Conservation (phyloP, 2,797 vertebrate species). For the Xenentodon cancila region DNA sequence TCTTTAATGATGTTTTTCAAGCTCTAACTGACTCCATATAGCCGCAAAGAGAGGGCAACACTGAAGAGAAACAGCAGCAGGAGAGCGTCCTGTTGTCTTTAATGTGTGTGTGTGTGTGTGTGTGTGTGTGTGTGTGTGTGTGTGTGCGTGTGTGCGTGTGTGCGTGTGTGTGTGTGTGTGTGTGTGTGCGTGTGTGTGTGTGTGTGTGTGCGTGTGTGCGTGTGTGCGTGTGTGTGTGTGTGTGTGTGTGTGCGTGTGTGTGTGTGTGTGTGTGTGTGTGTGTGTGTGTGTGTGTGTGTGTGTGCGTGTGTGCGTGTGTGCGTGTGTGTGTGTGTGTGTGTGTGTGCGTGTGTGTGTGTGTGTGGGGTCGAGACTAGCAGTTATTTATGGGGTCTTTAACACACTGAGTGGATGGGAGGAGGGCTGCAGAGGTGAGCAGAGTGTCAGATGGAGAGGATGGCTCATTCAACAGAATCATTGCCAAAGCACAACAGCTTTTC, state of each 20-base stretch:
- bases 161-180: conserved; percentile 30
- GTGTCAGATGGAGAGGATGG: conserved; percentile 16
- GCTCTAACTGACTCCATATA: conserved; percentile 43
- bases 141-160: conserved; percentile 39
- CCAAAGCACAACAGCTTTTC: conserved; percentile 41
- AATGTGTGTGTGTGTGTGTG: conserved; percentile 32
- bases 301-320: too few relatives aligned
- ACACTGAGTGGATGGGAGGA: conserved; percentile 28
- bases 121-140: conserved; percentile 34
- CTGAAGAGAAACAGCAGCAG: conserved; percentile 52
- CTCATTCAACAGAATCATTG: conserved; percentile 27
- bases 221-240: conserved; percentile 31
- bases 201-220: too few relatives aligned
- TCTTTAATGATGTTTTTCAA: conserved; percentile 70
- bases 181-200: too few relatives aligned
- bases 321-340: too few relatives aligned
- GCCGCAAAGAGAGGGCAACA: conserved; percentile 19
- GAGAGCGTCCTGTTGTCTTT: conserved; percentile 48
- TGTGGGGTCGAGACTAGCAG: conserved; percentile 16
- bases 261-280: conserved; percentile 40
- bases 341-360: conserved; percentile 31
- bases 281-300: conserved; percentile 28
- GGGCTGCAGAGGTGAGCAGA: conserved; percentile 36
- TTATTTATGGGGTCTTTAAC: conserved; percentile 66
- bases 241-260: conserved; percentile 33